These are phyloP conservation scores for Drosophila tropicalis DNA, from an alignment of 1,140 invertebrate species.

Conservation along the genomic window DNA sequence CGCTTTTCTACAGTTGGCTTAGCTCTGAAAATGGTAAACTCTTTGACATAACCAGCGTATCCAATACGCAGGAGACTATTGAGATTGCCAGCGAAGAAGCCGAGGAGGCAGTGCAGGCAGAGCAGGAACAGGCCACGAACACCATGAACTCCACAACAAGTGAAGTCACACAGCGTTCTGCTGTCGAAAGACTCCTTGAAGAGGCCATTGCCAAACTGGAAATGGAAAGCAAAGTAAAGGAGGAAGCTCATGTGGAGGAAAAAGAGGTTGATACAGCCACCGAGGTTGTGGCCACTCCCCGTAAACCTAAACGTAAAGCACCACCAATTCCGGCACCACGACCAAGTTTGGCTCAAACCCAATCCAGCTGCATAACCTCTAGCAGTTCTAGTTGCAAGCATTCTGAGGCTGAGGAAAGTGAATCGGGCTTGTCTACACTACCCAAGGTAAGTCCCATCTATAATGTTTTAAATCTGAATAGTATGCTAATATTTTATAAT, in stretches of 20 bases:
- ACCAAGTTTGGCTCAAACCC: slow-evolving; percentile 39
- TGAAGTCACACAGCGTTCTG: slow-evolving; percentile 59
- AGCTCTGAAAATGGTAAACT: slow-evolving; percentile 67
- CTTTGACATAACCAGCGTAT: slow-evolving; percentile 64
- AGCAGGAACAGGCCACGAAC: slow-evolving; percentile 23
- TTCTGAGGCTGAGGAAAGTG: slow-evolving; percentile 72
- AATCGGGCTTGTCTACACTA: slow-evolving; percentile 69
- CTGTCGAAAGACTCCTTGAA: slow-evolving; percentile 66
- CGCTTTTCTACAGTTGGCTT: slow-evolving; percentile 74
- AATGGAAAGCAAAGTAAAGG: slow-evolving; percentile 45
- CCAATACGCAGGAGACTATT: slow-evolving; percentile 54
- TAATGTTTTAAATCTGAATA: neutral
- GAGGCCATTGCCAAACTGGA: slow-evolving; percentile 78
- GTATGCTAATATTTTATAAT: neutral
- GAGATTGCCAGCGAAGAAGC: slow-evolving; percentile 49
- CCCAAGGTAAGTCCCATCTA: slow-evolving; percentile 62
- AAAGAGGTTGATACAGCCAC: slow-evolving; percentile 53
- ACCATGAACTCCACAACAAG: slow-evolving; percentile 10
- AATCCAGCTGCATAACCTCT: slow-evolving; percentile 39
- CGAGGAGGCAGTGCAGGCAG: slow-evolving; percentile 15
- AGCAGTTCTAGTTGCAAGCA: slow-evolving; percentile 65
- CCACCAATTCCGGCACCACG: slow-evolving; percentile 63
- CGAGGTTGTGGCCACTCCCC: neutral
- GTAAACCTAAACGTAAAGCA: slow-evolving; percentile 51
- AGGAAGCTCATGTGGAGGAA: slow-evolving; percentile 41